Evolutionary conservation across 1,140 invertebrate species (phyloP).

Genomic region (Scaptodrosophila lebanonensis): DNA sequence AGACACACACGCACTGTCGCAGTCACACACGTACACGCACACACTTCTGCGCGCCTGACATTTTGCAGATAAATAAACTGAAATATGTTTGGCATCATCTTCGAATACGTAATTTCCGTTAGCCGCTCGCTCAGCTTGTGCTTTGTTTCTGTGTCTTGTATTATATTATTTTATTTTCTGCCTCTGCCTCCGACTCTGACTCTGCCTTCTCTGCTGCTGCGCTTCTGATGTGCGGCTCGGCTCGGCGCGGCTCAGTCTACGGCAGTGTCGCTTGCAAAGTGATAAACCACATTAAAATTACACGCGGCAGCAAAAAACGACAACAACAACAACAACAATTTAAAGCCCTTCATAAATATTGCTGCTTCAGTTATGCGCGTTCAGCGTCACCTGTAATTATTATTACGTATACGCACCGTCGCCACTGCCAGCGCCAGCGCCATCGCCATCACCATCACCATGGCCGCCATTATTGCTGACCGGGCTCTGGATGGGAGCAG

Average conservation of each 20-base stretch:
- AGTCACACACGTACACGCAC: too few species aligned
- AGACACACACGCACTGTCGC: background rate
- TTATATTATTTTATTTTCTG: too few species aligned
- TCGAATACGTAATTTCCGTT: too few species aligned
- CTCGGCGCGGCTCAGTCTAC: background rate
- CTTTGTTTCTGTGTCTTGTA: too few species aligned
- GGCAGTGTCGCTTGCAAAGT: slow-evolving; percentile 24
- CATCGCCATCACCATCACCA: slow-evolving; percentile 22
- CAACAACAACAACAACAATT: slow-evolving; percentile 27
- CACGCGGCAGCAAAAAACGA: slow-evolving; percentile 12
- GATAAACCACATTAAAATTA: slow-evolving; percentile 49
- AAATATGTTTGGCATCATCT: too few species aligned
- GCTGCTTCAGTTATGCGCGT: slow-evolving; percentile 22
- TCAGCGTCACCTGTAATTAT: slow-evolving; percentile 52
- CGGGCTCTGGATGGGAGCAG: too few species aligned
- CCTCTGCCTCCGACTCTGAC: too few species aligned
- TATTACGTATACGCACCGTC: slow-evolving; percentile 62
- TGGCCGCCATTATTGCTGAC: slow-evolving; percentile 9
- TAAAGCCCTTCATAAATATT: slow-evolving; percentile 52
- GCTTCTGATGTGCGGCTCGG: too few species aligned
- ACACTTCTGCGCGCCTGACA: too few species aligned
- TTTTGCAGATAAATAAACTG: too few species aligned
- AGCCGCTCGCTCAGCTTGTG: too few species aligned
- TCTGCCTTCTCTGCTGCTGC: background rate
- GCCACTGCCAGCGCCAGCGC: background rate